phyloP scores from a whole-genome alignment of 1,140 invertebrate species.

The Orius insidiosus region DNA sequence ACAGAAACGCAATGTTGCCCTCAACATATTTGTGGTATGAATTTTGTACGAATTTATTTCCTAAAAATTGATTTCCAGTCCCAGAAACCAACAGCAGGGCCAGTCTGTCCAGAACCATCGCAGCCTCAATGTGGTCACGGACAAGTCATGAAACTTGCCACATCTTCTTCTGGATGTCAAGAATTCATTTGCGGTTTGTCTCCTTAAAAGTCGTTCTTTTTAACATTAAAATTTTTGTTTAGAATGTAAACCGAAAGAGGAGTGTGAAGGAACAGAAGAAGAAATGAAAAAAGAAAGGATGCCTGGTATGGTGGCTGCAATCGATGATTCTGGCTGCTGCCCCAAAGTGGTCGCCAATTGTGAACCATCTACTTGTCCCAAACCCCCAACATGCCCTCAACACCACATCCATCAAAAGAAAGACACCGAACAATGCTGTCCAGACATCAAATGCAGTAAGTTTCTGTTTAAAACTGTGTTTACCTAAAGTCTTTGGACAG shows the following conservation, averaged over 20 bases:
- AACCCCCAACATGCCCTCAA: conserved; percentile 36
- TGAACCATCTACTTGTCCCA: conserved; percentile 38
- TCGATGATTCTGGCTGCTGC: conserved; percentile 49
- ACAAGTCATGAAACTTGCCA: conserved; percentile 45
- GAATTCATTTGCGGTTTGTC: conserved; percentile 43
- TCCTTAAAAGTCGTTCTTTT: too few relatives aligned
- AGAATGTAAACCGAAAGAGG: conserved; percentile 50
- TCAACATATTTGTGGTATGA: conserved; percentile 43
- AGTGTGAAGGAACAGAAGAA: conserved; percentile 35
- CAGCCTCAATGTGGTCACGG: conserved; percentile 49
- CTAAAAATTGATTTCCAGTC: conserved; percentile 9
- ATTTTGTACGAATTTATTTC: conserved; percentile 2
- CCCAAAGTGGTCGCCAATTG: conserved; percentile 39
- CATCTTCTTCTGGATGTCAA: conserved; percentile 37
- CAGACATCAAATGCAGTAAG: conserved; percentile 42
- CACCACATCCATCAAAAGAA: conserved; percentile 29
- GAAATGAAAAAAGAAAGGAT: conserved; percentile 27
- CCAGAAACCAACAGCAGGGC: conserved; percentile 9
- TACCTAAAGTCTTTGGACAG: not conserved
- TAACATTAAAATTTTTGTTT: conserved; percentile 10
- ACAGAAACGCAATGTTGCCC: conserved; percentile 45
- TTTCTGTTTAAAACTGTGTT: conserved; percentile 16
- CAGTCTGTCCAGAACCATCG: conserved; percentile 38
- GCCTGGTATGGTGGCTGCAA: conserved; percentile 37
- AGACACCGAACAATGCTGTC: conserved; percentile 40